phyloP scores from a whole-genome alignment of 2,888 invertebrate genomes.

The Acrobasis repandana region DNA sequence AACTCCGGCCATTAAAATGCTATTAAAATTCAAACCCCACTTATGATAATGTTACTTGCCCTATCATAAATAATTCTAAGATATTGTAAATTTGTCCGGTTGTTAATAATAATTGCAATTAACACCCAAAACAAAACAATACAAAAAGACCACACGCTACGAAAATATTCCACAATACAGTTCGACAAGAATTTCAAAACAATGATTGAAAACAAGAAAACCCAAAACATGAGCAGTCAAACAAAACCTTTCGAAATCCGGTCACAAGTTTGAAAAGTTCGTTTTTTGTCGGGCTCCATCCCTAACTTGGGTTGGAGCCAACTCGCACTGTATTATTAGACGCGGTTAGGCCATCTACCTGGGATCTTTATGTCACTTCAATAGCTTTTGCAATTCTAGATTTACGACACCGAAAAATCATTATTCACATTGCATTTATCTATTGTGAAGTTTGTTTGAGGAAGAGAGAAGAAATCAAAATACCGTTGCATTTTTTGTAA shows the following conservation, averaged over 20 bases:
- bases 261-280: slow-evolving; percentile 34
- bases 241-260: slow-evolving; percentile 29
- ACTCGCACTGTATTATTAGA: slow-evolving; percentile 74
- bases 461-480: slow-evolving; percentile 19
- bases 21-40: slow-evolving; percentile 5
- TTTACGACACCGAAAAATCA: slow-evolving; percentile 28
- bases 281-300: slow-evolving; percentile 50
- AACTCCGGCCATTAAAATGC: neutral
- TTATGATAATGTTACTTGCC: neutral
- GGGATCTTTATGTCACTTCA: slow-evolving; percentile 47
- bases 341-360: slow-evolving; percentile 65
- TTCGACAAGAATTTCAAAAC: neutral
- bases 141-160: neutral
- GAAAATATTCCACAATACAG: neutral
- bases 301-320: slow-evolving; percentile 67
- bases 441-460: neutral
- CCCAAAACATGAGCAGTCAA: slow-evolving; percentile 22
- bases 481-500: slow-evolving; percentile 7
- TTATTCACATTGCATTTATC: neutral
- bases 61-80: neutral
- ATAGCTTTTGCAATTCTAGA: slow-evolving; percentile 34
- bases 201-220: slow-evolving; percentile 5
- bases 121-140: neutral
- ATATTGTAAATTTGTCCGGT: neutral
- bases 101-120: neutral